These are phyloP conservation scores for Lepidurus apus DNA, from an alignment of 1,140 invertebrate genomes.

Conservation along the genomic window DNA sequence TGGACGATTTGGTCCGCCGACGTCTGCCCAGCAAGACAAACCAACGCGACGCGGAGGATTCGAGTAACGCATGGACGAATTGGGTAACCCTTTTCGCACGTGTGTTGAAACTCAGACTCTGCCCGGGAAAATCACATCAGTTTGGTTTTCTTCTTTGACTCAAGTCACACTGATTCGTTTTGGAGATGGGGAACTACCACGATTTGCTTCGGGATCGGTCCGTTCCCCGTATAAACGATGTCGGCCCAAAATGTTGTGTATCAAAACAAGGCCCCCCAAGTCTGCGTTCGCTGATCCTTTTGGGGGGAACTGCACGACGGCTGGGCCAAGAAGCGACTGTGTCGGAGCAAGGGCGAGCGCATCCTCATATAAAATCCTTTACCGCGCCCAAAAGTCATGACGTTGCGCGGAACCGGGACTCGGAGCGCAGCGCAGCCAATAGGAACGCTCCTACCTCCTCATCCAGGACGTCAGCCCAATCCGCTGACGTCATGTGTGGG, in stretches of 20 bases:
- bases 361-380: slow-evolving; percentile 12
- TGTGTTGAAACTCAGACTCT: background rate
- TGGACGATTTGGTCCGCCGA: background rate
- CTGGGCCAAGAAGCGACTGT: slow-evolving; percentile 14
- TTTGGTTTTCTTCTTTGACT: background rate
- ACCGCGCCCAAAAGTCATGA: background rate
- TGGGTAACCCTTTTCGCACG: background rate
- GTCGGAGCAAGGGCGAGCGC: slow-evolving; percentile 5
- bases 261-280: background rate
- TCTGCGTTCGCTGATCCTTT: background rate
- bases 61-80: slow-evolving; percentile 17
- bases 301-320: background rate
- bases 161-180: background rate
- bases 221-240: background rate
- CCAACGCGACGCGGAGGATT: slow-evolving; percentile 9
- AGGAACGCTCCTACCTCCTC: background rate
- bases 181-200: background rate
- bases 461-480: background rate
- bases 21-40: slow-evolving; percentile 13
- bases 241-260: background rate
- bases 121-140: too few relatives aligned
- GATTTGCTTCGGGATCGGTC: background rate
- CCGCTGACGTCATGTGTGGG: slow-evolving; percentile 1
- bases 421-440: background rate
- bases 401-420: background rate